Evolutionary conservation across 1,140 invertebrate genomes (phyloP), one percentile per base, ranked within the genome.

Genomic region (Drosophila arawakana): DNA sequence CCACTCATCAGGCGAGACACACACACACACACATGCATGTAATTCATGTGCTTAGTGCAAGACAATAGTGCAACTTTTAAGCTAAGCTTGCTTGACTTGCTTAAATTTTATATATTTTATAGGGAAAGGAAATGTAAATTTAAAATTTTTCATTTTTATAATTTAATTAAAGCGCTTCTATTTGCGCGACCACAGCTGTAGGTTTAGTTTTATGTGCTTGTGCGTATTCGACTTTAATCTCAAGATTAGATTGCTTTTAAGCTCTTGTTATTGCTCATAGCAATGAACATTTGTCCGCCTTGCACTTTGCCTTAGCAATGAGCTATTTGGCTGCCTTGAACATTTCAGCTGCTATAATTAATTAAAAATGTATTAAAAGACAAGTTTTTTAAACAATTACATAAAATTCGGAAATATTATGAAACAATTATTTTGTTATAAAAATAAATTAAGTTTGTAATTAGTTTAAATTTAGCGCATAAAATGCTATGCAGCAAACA

Each of bases 1-100:
- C 43, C 58, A 69, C 72, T 69, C 50, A 70, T 43, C 57, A 47
- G 10, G 35, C 52, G 35, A 39, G 35, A 30, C 25, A 5, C 15
- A 57, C 5, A 39, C 6, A 9, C n/a, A n/a, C 18, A 9, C 18
- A 47, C 8, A 21, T 47, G 9, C n/a, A 47, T 5, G 25, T 54
- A 41, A 55, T 55, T 39, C 35, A 18, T 10, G 18, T 21, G 35
- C 54, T 18, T 10, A 18, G 13, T n/a, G 15, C 50, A 54, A 3
- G 13, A 7, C 2, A 41, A 41, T 41, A 41, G 25, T 30, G 25
- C 25, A 5, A 6, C 25, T 30, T 30, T 5, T 30, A 30, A 30
- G 25, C 25, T 30, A 30, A 30, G 25, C 25, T 30, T 30, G 15
- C 0, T 2, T 30, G 25, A 30, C 25, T 30, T 21, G 18, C 18